Evolutionary conservation across 2,888 invertebrate species (phyloP).

Genomic region (Chouioia cunea): DNA sequence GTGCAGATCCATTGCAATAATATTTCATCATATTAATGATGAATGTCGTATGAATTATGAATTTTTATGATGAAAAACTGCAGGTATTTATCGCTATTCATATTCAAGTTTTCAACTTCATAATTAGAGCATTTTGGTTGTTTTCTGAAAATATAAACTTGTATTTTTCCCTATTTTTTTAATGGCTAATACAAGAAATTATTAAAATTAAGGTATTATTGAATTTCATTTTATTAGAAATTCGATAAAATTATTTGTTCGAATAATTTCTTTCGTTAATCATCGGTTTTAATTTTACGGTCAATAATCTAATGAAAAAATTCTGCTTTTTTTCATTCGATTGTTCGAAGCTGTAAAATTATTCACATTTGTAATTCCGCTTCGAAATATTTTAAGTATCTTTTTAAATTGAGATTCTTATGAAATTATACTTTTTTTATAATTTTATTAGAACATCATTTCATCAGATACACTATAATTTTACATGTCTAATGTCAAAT

Average conservation of each 20-base stretch:
- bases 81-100: background rate
- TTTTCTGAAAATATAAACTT: slow-evolving; percentile 14
- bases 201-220: background rate
- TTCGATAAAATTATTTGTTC: background rate
- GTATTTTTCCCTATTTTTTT: background rate
- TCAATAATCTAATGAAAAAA: slow-evolving; percentile 9
- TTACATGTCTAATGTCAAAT: no score
- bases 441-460: background rate
- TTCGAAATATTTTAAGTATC: slow-evolving; percentile 1
- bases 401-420: background rate
- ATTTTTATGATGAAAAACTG: background rate
- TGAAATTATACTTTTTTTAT: slow-evolving; percentile 1
- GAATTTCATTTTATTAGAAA: background rate
- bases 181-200: slow-evolving; percentile 28
- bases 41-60: slow-evolving; percentile 6
- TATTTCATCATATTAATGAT: background rate
- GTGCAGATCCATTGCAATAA: slow-evolving; percentile 3
- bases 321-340: slow-evolving; percentile 16
- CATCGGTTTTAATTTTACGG: slow-evolving; percentile 25
- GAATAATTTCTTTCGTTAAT: slow-evolving; percentile 15
- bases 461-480: background rate
- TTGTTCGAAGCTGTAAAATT: slow-evolving; percentile 18
- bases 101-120: slow-evolving; percentile 9
- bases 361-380: slow-evolving; percentile 2
- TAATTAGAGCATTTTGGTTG: background rate